phyloP scores from a whole-genome alignment of 2,888 invertebrate species.

The Labia minor region DNA sequence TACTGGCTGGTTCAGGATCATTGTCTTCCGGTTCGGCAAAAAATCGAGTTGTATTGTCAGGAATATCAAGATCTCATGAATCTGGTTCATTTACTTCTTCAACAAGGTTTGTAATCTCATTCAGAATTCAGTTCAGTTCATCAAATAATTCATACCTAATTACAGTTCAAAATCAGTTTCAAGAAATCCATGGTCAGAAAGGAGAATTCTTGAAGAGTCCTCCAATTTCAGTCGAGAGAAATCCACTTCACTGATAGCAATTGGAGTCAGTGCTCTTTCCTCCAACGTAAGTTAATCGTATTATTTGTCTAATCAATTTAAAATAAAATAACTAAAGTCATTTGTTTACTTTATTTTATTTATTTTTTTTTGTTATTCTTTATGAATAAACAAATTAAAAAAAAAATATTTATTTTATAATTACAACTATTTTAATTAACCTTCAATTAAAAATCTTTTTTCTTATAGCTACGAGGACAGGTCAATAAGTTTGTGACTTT shows the following conservation, averaged over 20 bases:
- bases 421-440: too few relatives aligned
- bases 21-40: slow-evolving; percentile 43
- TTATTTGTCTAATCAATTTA: too few relatives aligned
- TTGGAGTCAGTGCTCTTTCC: neutral
- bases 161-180: neutral
- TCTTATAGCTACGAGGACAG: too few relatives aligned
- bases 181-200: neutral
- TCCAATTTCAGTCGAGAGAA: neutral
- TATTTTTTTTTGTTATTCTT: too few relatives aligned
- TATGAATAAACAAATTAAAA: too few relatives aligned
- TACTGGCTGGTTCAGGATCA: slow-evolving; percentile 51
- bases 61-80: neutral
- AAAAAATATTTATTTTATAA: too few relatives aligned
- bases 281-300: neutral
- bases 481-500: too few relatives aligned
- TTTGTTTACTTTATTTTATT: too few relatives aligned
- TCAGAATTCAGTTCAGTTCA: slow-evolving; percentile 24
- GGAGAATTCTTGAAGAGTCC: neutral
- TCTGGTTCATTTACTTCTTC: slow-evolving; percentile 22
- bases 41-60: slow-evolving; percentile 24
- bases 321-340: too few relatives aligned
- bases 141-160: too few relatives aligned
- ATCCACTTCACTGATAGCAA: neutral
- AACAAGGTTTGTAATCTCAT: slow-evolving; percentile 21
- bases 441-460: too few relatives aligned